A percentile compares a stretch with the other conserved stretches of the same genome.
These are phyloP conservation scores for Plecotus auritus DNA, from an alignment of 2,113 vertebrate genomes.

Conservation along the genomic window DNA sequence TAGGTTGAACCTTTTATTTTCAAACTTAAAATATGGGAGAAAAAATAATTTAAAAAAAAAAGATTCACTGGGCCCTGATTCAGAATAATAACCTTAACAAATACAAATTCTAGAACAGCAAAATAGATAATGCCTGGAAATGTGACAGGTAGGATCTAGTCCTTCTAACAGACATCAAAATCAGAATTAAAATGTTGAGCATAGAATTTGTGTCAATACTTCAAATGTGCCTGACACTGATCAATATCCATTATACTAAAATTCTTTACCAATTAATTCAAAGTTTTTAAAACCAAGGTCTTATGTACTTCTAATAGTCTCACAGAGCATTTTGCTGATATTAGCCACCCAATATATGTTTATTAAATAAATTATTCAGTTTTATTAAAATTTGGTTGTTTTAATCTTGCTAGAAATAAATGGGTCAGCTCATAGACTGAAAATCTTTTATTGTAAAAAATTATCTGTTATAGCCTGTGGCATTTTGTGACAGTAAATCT, in stretches of 20 bases:
- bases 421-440: not conserved
- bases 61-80: not conserved
- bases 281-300: not conserved
- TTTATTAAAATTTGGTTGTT: not conserved
- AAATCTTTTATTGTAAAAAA: not conserved
- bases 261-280: not conserved
- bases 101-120: not conserved
- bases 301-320: not conserved
- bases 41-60: not conserved
- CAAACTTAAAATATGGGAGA: not conserved
- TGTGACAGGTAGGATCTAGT: not conserved
- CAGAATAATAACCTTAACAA: not conserved
- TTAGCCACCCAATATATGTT: not conserved
- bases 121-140: not conserved
- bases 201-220: not conserved
- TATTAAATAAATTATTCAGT: slow-evolving; percentile 32
- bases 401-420: slow-evolving; percentile 39
- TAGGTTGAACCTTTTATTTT: not conserved
- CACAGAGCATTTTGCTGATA: not conserved
- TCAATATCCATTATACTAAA: not conserved
- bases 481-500: slow-evolving; percentile 36
- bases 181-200: not conserved
- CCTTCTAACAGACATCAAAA: not conserved
- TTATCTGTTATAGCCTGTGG: slow-evolving; percentile 29
- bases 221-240: not conserved